Percentiles rank a stretch among this genome's conserved stretches.
Conservation (phyloP, 2,888 invertebrate species). For the Drosophila kuntzei region DNA sequence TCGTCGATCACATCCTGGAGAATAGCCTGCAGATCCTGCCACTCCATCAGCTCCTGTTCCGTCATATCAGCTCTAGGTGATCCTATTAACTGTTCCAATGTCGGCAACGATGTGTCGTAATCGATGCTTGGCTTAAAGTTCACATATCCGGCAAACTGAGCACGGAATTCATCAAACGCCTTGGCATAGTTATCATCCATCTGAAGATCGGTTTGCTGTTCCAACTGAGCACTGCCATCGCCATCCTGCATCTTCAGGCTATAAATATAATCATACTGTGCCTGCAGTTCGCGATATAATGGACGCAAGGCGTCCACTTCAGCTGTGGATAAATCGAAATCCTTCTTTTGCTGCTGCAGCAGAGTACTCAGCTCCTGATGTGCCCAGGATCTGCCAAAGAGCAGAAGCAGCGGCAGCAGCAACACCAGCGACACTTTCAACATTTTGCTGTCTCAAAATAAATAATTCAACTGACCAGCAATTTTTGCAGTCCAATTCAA, state of each 20-base stretch:
- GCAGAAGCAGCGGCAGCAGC: slow-evolving; percentile 35
- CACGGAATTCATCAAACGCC: slow-evolving; percentile 58
- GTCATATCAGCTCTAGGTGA: slow-evolving; percentile 38
- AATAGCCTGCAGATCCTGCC: slow-evolving; percentile 67
- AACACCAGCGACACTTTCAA: slow-evolving; percentile 33
- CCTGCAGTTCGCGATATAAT: slow-evolving; percentile 70
- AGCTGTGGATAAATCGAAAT: slow-evolving; percentile 53
- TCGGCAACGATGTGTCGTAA: slow-evolving; percentile 73
- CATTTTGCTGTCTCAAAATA: slow-evolving; percentile 38
- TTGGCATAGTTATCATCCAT: slow-evolving; percentile 45
- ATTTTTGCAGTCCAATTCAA: slow-evolving; percentile 9
- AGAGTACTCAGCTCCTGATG: slow-evolving; percentile 55
- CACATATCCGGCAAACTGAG: slow-evolving; percentile 43
- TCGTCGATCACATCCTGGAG: slow-evolving; percentile 77
- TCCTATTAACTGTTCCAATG: slow-evolving; percentile 65
- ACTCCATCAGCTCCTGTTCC: slow-evolving; percentile 59
- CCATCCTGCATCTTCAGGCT: slow-evolving; percentile 42
- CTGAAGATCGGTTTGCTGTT: background rate
- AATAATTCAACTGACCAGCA: slow-evolving; percentile 43
- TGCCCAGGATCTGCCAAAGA: slow-evolving; percentile 24
- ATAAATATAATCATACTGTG: slow-evolving; percentile 71
- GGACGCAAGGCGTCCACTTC: slow-evolving; percentile 72
- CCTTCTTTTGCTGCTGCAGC: slow-evolving; percentile 54
- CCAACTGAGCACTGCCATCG: slow-evolving; percentile 38
- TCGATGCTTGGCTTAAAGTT: slow-evolving; percentile 42